Percentiles rank a stretch among this genome's conserved stretches.
Conservation (phyloP, 2,888 invertebrate genomes). For the Drosophila subquinaria region DNA sequence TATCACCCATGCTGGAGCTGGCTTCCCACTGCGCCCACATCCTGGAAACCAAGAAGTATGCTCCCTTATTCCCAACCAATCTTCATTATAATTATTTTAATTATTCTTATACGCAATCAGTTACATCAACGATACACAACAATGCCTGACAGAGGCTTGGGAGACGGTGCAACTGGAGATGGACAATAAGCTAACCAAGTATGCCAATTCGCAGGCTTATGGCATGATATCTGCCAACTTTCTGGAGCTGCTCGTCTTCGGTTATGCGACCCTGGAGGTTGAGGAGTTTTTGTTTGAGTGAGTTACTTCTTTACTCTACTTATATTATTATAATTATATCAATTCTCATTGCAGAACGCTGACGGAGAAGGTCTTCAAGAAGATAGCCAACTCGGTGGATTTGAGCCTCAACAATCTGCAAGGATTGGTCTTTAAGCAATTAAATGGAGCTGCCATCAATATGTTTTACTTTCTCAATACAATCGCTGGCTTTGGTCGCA, state of each 20-base stretch:
- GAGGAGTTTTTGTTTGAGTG: constrained; percentile 85
- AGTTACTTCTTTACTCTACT: constrained; percentile 39
- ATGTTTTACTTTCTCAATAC: constrained; percentile 94
- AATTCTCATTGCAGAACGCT: constrained; percentile 87
- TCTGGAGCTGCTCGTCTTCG: constrained; percentile 95
- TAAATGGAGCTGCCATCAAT: constrained; percentile 93
- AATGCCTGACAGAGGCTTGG: constrained; percentile 95
- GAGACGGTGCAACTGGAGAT: constrained; percentile 97
- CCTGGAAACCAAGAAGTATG: constrained; percentile 88
- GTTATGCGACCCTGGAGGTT: constrained; percentile 86
- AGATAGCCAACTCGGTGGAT: constrained; percentile 96
- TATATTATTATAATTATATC: too few species aligned
- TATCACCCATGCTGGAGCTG: constrained; percentile 86
- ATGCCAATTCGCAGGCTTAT: constrained; percentile 92
- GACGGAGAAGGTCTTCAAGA: constrained; percentile 96
- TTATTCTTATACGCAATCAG: constrained; percentile 55
- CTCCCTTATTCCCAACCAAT: background rate
- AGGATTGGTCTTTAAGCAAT: constrained; percentile 93
- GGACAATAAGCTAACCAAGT: constrained; percentile 95
- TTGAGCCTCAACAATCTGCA: constrained; percentile 97
- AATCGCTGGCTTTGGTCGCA: constrained; percentile 93
- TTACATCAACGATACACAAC: constrained; percentile 91
- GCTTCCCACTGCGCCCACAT: constrained; percentile 92
- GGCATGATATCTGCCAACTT: constrained; percentile 96
- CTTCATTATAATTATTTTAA: background rate